phyloP scores from a whole-genome alignment of 92 coral and sea anemone species.

The Zoanthus sociatus region DNA sequence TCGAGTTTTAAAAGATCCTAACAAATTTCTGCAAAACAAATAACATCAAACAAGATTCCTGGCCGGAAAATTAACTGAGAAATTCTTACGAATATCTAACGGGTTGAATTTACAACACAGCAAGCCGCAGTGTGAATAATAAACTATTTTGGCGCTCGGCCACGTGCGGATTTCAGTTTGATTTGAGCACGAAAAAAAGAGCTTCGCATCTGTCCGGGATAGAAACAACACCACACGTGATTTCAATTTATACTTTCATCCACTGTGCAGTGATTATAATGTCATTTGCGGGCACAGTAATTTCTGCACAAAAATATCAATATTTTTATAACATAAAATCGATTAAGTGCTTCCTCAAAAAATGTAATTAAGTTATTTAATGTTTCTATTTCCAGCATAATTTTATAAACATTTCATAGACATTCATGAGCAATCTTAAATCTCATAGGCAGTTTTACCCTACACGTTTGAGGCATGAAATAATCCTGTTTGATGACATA shows the following conservation, averaged over 20 bases:
- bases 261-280: background rate
- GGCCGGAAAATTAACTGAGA: background rate
- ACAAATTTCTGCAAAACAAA: background rate
- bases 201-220: slow-evolving; percentile 32
- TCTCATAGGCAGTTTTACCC: background rate
- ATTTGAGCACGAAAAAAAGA: slow-evolving; percentile 17
- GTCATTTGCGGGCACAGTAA: background rate
- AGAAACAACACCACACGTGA: slow-evolving; percentile 45
- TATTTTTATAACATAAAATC: background rate
- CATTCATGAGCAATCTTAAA: background rate
- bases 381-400: background rate
- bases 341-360: background rate
- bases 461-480: slow-evolving; percentile 1
- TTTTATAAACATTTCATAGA: background rate
- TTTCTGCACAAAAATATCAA: slow-evolving; percentile 14
- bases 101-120: background rate
- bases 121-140: slow-evolving; percentile 4
- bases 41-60: background rate
- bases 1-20: slow-evolving; percentile 2
- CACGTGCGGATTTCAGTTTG: slow-evolving; percentile 25
- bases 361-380: background rate
- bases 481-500: background rate
- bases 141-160: slow-evolving; percentile 28
- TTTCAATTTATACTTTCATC: background rate
- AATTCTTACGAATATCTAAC: slow-evolving; percentile 2